Evolutionary conservation across 2,888 invertebrate genomes (phyloP).

Genomic region (Plemyria rubiginata): DNA sequence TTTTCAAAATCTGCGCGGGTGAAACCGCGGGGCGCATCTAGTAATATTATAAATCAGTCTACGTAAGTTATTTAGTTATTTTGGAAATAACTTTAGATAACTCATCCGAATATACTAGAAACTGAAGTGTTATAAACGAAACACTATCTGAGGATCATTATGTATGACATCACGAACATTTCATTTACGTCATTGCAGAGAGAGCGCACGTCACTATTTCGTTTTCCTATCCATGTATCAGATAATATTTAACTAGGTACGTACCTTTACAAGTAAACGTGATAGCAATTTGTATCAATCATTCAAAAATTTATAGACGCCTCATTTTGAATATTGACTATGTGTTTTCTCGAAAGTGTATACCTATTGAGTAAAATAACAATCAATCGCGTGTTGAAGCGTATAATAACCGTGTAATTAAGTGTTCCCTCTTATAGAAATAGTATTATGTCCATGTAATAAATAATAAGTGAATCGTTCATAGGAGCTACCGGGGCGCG

Average conservation of each 20-base stretch:
- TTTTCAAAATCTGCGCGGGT: too few relatives aligned
- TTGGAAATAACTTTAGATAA: constrained; percentile 13
- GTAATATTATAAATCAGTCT: neutral
- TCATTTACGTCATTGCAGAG: constrained; percentile 23
- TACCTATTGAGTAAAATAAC: constrained; percentile 37
- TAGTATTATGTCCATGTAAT: constrained; percentile 64
- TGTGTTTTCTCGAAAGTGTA: constrained; percentile 24
- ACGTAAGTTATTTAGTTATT: too few relatives aligned
- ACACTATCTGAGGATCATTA: constrained; percentile 5
- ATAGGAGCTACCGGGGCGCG: constrained; percentile 64
- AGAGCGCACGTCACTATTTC: constrained; percentile 15
- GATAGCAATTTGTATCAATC: constrained; percentile 10
- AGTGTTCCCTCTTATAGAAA: constrained; percentile 64
- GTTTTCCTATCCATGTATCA: neutral
- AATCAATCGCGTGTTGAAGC: constrained; percentile 45
- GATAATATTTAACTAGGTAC: neutral
- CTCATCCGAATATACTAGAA: constrained; percentile 6
- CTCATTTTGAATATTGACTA: constrained; percentile 19
- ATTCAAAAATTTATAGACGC: constrained; percentile 16
- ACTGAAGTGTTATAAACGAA: constrained; percentile 14
- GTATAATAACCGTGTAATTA: constrained; percentile 61
- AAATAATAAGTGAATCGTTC: constrained; percentile 75
- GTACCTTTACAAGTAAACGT: constrained; percentile 18
- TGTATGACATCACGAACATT: constrained; percentile 15
- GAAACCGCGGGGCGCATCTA: too few relatives aligned